Percentiles rank a stretch among this genome's conserved stretches.
These are phyloP conservation scores for Furcifer pardalis DNA, from an alignment of 2,797 vertebrate species.

Conservation along the genomic window DNA sequence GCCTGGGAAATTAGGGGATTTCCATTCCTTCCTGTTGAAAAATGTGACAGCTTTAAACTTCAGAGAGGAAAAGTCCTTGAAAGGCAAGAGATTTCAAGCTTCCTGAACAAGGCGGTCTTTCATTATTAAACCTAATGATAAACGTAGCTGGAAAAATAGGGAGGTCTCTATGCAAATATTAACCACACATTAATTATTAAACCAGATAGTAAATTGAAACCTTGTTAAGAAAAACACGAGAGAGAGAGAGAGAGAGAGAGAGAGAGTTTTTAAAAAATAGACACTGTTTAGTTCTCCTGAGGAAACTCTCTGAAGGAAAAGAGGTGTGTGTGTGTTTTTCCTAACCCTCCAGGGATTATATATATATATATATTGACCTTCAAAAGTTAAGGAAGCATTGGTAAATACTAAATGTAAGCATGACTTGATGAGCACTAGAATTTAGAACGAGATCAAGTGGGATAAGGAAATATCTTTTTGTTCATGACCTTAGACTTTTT, in stretches of 20 bases:
- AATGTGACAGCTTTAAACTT: constrained; percentile 69
- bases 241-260: constrained; percentile 36
- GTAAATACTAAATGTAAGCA: constrained; percentile 61
- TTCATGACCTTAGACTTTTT: constrained; percentile 62
- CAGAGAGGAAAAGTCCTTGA: constrained; percentile 70
- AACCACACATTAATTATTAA: constrained; percentile 17
- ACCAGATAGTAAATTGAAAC: not conserved
- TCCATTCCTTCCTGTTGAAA: constrained; percentile 70
- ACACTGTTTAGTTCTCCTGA: constrained; percentile 60
- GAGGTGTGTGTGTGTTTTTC: too few relatives aligned
- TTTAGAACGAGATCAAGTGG: constrained; percentile 66
- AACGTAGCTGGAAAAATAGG: constrained; percentile 50
- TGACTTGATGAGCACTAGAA: constrained; percentile 69
- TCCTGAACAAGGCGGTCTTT: constrained; percentile 64
- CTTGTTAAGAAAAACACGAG: not conserved
- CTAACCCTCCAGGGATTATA: constrained; percentile 39
- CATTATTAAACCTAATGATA: constrained; percentile 66
- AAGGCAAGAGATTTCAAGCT: constrained; percentile 64
- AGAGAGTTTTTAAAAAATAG: constrained; percentile 47
- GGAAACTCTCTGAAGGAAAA: constrained; percentile 70
- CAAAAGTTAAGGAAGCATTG: constrained; percentile 62
- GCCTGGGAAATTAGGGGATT: constrained; percentile 75
- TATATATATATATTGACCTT: constrained; percentile 64
- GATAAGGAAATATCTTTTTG: constrained; percentile 74
- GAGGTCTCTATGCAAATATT: constrained; percentile 33